A percentile compares a stretch with the other conserved stretches of the same genome.
Conservation (phyloP, 35 echinoderm and acorn worm genomes). For the Apostichopus parvimensis region DNA sequence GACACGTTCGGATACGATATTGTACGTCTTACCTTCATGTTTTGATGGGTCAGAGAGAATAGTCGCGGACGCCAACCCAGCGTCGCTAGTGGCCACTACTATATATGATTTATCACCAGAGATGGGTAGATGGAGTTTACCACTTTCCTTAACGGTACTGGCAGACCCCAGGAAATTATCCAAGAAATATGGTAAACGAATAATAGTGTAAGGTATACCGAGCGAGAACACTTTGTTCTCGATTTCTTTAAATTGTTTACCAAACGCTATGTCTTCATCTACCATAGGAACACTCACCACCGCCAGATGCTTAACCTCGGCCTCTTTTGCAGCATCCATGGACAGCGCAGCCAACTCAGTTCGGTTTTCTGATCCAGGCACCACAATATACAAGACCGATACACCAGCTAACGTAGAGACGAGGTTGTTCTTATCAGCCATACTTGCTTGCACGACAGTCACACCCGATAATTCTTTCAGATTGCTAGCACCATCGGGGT, state of each 20-base stretch:
- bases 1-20: background rate
- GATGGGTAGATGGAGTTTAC: constrained; percentile 16
- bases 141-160: constrained; percentile 12
- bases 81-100: constrained; percentile 18
- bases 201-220: constrained; percentile 40
- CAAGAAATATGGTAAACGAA: constrained; percentile 44
- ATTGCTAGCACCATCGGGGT: constrained; percentile 32
- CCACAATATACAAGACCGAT: constrained; percentile 33
- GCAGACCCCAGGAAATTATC: constrained; percentile 29
- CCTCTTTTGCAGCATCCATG: constrained; percentile 50
- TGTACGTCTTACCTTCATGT: constrained; percentile 52
- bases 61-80: constrained; percentile 20
- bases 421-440: constrained; percentile 55
- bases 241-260: constrained; percentile 49
- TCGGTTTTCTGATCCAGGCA: constrained; percentile 40
- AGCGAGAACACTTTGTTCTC: background rate
- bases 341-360: constrained; percentile 12
- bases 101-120: constrained; percentile 2
- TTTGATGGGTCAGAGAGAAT: constrained; percentile 23
- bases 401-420: constrained; percentile 28
- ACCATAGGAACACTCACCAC: constrained; percentile 24
- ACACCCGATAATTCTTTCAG: constrained; percentile 48
- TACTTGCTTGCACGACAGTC: constrained; percentile 40
- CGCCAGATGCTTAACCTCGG: constrained; percentile 47
- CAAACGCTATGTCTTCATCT: constrained; percentile 35